Percentiles rank a stretch among this genome's conserved stretches.
These are phyloP conservation scores for Tenthredo distinguenda DNA, from an alignment of 2,888 invertebrate genomes.

Conservation along the genomic window DNA sequence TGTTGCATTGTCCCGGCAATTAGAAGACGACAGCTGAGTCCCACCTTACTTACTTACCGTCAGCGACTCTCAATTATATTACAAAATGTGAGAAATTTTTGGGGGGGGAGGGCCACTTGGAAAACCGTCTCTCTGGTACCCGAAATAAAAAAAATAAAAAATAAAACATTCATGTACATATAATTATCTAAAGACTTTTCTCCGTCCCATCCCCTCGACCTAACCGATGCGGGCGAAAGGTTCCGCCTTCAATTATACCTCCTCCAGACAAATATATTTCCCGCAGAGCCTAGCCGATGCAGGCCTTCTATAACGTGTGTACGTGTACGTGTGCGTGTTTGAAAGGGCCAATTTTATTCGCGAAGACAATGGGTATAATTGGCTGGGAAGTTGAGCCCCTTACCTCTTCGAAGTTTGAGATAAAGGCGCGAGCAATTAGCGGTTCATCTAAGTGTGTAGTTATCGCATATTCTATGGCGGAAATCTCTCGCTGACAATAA, in stretches of 20 bases:
- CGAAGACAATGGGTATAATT: constrained; percentile 48
- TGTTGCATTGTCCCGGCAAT: constrained; percentile 78
- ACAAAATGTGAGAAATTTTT: constrained; percentile 49
- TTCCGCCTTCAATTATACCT: not conserved
- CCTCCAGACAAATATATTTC: constrained; percentile 45
- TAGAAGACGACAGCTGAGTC: constrained; percentile 78
- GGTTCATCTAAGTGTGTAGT: not conserved
- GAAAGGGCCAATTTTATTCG: constrained; percentile 28
- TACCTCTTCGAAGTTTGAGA: constrained; percentile 48
- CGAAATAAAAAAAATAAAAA: not conserved
- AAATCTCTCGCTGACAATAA: not conserved
- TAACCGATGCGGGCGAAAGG: constrained; percentile 23
- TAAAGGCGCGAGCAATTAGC: constrained; percentile 49
- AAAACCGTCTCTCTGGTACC: not conserved
- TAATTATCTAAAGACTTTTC: not conserved
- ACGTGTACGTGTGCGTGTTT: not conserved
- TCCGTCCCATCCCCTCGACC: not conserved
- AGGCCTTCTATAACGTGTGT: not conserved
- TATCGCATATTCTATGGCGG: not conserved
- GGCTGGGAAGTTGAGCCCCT: constrained; percentile 30
- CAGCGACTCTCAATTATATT: constrained; percentile 73
- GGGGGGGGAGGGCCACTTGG: not conserved
- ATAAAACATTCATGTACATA: not conserved
- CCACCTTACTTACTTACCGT: constrained; percentile 75
- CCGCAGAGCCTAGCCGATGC: constrained; percentile 33